Evolutionary conservation across 2,888 invertebrate species (phyloP), one percentile per base, ranked within the genome.

Genomic region (Ypsolopha sequella): DNA sequence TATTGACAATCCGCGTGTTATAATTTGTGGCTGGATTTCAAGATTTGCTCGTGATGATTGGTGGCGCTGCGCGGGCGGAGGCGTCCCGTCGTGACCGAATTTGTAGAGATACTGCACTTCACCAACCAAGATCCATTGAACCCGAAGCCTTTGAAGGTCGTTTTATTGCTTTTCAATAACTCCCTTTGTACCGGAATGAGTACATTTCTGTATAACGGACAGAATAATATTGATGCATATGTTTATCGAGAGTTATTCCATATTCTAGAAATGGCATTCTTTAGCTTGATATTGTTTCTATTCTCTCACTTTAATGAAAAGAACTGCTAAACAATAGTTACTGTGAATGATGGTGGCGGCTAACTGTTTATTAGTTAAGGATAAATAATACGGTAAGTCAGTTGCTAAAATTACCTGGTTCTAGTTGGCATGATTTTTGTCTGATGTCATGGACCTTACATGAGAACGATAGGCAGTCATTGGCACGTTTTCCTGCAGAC

Each of bases 391-490:
- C 34, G 34, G 34, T 49, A 34, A 35, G 34, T 9, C 49, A 33
- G 39, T 49, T 39, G 39, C 50, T 52, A 50, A 48, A 51, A 35
- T 38, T 51, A 41, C 38, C 41, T 41, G 48, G 51, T 52, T 54
- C 50, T 55, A 54, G 51, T 52, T 58, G 70, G 69, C 68, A 68
- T 67, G 59, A 62, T 64, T 68, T 65, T 61, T 66, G 56, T 34
- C 61, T 60, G 74, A 76, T 77, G 74, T 77, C 78, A 76, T 67
- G 68, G 65, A 63, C 66, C 24, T 8, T 14, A 11, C 13, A 14
- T 14, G 36, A 62, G 56, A 52, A 66, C 68, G 79, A 80, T 80
- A 81, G 80, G 68, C 66, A 73, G 80, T 80, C 80, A 79, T 81
- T 80, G 79, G 36, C 14, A 24, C 24, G 24, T 24, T 24, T 24